Percentiles rank a stretch among this genome's conserved stretches.
Conservation (phyloP, 2,113 vertebrate genomes). For the Bothrops jararaca region DNA sequence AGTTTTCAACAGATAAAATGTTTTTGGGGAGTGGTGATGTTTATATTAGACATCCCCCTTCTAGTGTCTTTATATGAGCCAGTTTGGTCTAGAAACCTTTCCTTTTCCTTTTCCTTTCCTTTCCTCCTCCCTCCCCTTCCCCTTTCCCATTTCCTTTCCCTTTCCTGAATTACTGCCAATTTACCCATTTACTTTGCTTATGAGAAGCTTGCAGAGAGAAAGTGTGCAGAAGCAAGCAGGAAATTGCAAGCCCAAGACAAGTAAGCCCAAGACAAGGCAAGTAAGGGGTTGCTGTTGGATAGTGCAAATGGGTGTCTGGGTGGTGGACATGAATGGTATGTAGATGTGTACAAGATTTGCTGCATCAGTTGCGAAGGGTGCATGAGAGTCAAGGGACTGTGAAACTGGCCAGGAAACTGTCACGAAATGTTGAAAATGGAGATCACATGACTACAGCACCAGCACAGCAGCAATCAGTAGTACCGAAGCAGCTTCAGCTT, state of each 20-base stretch:
- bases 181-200: not conserved
- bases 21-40: not conserved
- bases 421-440: not conserved
- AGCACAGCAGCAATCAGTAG: not conserved
- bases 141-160: not conserved
- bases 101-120: no score
- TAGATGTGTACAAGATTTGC: not conserved
- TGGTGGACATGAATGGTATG: not conserved
- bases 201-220: not conserved
- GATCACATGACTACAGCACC: not conserved
- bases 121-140: no score
- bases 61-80: not conserved
- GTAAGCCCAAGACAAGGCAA: no score
- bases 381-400: not conserved
- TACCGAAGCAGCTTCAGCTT: not conserved
- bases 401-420: not conserved
- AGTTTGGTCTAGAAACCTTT: not conserved
- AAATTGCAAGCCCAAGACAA: not conserved
- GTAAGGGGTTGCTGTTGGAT: not conserved
- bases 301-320: not conserved
- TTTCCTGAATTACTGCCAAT: not conserved
- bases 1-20: not conserved
- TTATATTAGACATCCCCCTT: not conserved
- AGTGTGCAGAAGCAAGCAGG: not conserved
- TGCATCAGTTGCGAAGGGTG: not conserved